Percentiles rank a stretch among this genome's conserved stretches.
Conservation (phyloP, 2,797 vertebrate genomes). For the Cichlasoma orientale region DNA sequence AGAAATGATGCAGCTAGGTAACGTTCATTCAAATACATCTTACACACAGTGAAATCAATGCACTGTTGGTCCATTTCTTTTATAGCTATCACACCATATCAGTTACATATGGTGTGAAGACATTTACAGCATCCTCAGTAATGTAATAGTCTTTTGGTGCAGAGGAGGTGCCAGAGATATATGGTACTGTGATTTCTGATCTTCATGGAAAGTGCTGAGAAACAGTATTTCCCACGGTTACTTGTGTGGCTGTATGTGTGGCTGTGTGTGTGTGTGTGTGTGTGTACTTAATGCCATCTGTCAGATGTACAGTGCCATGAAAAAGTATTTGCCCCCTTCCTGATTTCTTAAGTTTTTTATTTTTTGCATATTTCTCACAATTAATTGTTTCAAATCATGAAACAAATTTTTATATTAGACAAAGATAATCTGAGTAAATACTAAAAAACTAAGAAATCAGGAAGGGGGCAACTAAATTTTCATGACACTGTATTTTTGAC, state of each 20-base stretch:
- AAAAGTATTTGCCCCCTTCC: not conserved
- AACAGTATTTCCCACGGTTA: not conserved
- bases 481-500: not conserved
- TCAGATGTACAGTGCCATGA: not conserved
- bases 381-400: not conserved
- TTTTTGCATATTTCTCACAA: not conserved
- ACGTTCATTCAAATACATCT: constrained; percentile 1
- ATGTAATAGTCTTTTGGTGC: not conserved
- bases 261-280: no score
- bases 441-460: not conserved
- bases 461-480: not conserved
- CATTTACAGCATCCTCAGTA: not conserved
- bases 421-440: no score
- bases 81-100: not conserved
- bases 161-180: not conserved
- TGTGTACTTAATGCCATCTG: not conserved
- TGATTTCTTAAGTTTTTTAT: not conserved
- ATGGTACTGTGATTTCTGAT: not conserved
- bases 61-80: not conserved
- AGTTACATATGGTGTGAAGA: not conserved
- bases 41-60: not conserved
- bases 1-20: not conserved
- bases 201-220: not conserved
- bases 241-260: no score
- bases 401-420: not conserved